Evolutionary conservation across 1,140 invertebrate genomes (phyloP).

Genomic region (Drosophila mayri): DNA sequence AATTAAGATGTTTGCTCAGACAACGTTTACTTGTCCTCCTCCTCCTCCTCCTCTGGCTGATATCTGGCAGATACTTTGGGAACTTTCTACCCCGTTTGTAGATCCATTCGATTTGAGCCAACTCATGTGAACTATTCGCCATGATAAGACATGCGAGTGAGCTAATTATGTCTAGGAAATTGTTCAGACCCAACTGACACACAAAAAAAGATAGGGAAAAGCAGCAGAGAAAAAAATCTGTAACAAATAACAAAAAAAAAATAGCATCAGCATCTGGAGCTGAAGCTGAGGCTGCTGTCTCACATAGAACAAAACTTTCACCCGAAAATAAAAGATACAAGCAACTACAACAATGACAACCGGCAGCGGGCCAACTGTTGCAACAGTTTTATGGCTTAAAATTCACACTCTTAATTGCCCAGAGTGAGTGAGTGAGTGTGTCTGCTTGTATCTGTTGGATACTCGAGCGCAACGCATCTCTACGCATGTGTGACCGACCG

Average conservation of each 20-base stretch:
- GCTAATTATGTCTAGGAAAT: slow-evolving; percentile 72
- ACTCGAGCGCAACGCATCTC: slow-evolving; percentile 63
- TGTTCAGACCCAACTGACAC: slow-evolving; percentile 56
- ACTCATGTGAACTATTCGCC: slow-evolving; percentile 65
- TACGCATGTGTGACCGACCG: slow-evolving; percentile 61
- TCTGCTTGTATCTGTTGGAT: slow-evolving; percentile 53
- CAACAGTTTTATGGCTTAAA: slow-evolving; percentile 75
- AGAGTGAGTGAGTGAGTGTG: neutral
- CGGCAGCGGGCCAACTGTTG: slow-evolving; percentile 52
- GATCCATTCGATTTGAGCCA: slow-evolving; percentile 42
- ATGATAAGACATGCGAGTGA: slow-evolving; percentile 72
- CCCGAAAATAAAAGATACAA: slow-evolving; percentile 53
- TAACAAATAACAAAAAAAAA: slow-evolving; percentile 52
- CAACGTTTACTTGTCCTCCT: slow-evolving; percentile 15
- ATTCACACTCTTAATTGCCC: slow-evolving; percentile 79
- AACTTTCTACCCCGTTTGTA: slow-evolving; percentile 63
- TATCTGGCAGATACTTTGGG: slow-evolving; percentile 44
- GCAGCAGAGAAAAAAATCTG: slow-evolving; percentile 65
- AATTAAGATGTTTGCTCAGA: slow-evolving; percentile 73
- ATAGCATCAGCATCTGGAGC: slow-evolving; percentile 27
- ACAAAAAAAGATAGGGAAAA: slow-evolving; percentile 38
- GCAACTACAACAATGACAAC: slow-evolving; percentile 49
- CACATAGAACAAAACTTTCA: slow-evolving; percentile 77
- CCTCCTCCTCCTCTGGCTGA: slow-evolving; percentile 20
- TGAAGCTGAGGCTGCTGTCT: slow-evolving; percentile 8